Evolutionary conservation across 2,113 vertebrate species (phyloP), one percentile per base, ranked within the genome.

Genomic region (Actinemys pallida): DNA sequence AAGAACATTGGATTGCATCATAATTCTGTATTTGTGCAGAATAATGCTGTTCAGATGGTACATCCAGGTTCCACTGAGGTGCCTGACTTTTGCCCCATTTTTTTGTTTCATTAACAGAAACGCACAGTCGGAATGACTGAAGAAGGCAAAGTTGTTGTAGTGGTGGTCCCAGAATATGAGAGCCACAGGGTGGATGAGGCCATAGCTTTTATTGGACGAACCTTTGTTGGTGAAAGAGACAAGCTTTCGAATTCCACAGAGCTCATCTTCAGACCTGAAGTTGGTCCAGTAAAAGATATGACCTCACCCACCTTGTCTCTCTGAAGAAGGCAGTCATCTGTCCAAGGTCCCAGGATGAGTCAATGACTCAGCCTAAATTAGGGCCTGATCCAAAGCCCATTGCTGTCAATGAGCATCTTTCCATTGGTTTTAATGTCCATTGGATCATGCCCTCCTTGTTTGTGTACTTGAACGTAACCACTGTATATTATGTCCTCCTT

Each of bases 11-110:
- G 12, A 1, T 9, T 2, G 2, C 1, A 47, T 42, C 10, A 4
- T 52, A 9, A 16, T 65, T 45, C 65, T 29, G 85, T 62, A n/a
- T 0, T 17, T 83, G 59, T 13, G 31, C 49, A 72, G 76, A 39
- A 14, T 45, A 81, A 9, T 0, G 1, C 0, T 0, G 20, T 11
- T 49, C 29, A 45, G 0, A 0, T 0, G 57, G 45, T 8, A 10
- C 0, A 29, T 9, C 52, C 42, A 45, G 54, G 16, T 20, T 69
- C 42, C 78, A 90, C 1, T 2, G 17, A 81, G 59, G 22, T 35
- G 81, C 86, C n/a, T 42, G 45, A 88, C 14, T 52, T 80, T 62
- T 29, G 12, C 65, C n/a, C 25, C 78, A 29, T 72, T 88, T 81
- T 42, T 84, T 6, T 72, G 85, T 69, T 50, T 54, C 57, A 8